Base-by-base conservation (phyloP, 2,113 vertebrate genomes). In the Sturnira hondurensis region DNA sequence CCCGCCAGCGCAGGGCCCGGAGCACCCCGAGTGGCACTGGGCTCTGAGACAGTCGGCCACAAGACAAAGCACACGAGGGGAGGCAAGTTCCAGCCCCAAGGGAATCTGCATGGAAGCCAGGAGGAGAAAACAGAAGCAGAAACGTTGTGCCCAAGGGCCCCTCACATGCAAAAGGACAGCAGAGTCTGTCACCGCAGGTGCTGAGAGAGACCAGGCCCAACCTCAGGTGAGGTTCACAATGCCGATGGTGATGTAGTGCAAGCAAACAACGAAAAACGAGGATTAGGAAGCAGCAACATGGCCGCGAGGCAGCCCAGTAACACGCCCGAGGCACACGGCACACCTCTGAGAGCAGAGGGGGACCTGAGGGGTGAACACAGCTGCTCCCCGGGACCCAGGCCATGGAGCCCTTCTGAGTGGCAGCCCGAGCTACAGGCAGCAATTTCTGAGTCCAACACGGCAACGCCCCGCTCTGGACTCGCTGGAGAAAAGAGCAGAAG, bases 131-230 rank as follows among this genome's bases (percentile, higher is more conserved):
- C 13, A 52, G 50, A 94, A 43, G 31, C 36, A 70, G 92, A 0
- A 0, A 70, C 85, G 67, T 71, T 26, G 31, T 47, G 83, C 89
- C 76, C 15, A 28, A 82, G 86, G 45, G 43, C 43, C 84, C 92
- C 81, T 6, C 1, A 1, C 96, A 96, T 98, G 97, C 97, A 97
- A 95, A 83, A 77, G 93, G 85, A 50, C 9, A 82, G 97, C 88
- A 54, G 47, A 68, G 92, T 26, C 20, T 20, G 33, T 78, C 80
- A 87, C 71, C 36, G 86, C 63, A 16, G 88, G 89, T 61, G 76
- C 91, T 90, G 7, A 50, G 13, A 31, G 33, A 95, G 78, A 86
- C 63, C 45, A 15, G 91, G 92, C 93, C 76, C 77, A 38, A 2
- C 63, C 31, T 7, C 8, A 17, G 63, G 94, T 9, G 43, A 54